Evolutionary conservation across 2,888 invertebrate species (phyloP).

Genomic region (Hyles lineata): DNA sequence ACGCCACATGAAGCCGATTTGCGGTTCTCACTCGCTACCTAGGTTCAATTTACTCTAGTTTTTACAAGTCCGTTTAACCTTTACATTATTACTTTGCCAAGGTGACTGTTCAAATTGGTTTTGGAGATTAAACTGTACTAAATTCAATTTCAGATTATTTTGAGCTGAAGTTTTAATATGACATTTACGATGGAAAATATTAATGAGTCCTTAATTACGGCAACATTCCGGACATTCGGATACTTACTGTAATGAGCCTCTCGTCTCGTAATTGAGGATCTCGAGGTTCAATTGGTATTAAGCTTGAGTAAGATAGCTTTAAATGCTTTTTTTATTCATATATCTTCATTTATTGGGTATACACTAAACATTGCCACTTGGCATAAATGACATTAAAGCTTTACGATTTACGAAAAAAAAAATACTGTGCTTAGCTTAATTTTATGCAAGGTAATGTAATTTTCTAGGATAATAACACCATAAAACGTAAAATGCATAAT

Average conservation of each 20-base stretch:
- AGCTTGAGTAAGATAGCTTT: background rate
- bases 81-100: background rate
- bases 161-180: background rate
- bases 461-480: background rate
- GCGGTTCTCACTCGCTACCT: conserved; percentile 12
- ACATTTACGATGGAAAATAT: background rate
- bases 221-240: background rate
- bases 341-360: background rate
- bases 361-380: background rate
- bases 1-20: conserved; percentile 8
- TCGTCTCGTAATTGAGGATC: background rate
- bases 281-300: background rate
- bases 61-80: background rate
- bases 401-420: background rate
- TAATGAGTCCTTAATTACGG: background rate
- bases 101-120: background rate
- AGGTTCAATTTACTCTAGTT: background rate
- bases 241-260: conserved; percentile 7
- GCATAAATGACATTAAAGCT: background rate
- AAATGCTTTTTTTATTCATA: background rate
- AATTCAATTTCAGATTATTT: background rate
- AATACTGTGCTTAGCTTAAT: background rate
- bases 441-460: background rate
- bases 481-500: background rate
- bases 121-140: background rate